These are phyloP conservation scores for Aquatica leii DNA, from an alignment of 2,888 invertebrate genomes.

Conservation along the genomic window DNA sequence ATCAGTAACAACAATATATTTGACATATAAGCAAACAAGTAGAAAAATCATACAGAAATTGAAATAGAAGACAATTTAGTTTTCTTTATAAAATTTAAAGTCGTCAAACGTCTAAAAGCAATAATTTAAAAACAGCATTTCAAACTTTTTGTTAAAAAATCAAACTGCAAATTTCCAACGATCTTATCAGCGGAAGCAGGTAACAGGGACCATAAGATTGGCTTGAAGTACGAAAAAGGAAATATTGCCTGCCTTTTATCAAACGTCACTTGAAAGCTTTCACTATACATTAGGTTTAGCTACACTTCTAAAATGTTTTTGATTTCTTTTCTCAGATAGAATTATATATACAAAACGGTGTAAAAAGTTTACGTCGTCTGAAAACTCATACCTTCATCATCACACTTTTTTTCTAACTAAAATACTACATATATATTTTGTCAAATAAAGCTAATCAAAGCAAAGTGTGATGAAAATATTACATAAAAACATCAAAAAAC, in stretches of 20 bases:
- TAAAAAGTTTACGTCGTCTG: not conserved
- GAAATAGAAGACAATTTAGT: no score
- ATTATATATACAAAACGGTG: slow-evolving; percentile 12
- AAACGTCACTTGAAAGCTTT: slow-evolving; percentile 33
- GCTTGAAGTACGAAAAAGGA: slow-evolving; percentile 26
- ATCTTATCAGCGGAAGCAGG: slow-evolving; percentile 34
- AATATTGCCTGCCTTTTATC: slow-evolving; percentile 31
- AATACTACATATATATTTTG: not conserved
- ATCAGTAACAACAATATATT: no score
- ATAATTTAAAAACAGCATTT: slow-evolving; percentile 20
- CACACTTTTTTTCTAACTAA: not conserved
- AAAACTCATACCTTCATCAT: not conserved
- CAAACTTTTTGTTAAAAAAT: slow-evolving; percentile 23
- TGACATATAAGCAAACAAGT: no score
- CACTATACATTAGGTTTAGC: slow-evolving; percentile 28
- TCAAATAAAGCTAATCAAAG: slow-evolving; percentile 1
- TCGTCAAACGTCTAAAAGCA: not conserved
- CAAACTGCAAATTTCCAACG: slow-evolving; percentile 30
- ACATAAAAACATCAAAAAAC: slow-evolving; percentile 13
- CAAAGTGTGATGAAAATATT: slow-evolving; percentile 12
- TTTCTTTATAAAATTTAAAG: no score
- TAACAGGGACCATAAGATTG: slow-evolving; percentile 26
- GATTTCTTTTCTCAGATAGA: slow-evolving; percentile 17
- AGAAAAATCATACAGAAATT: no score
- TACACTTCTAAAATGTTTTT: slow-evolving; percentile 21